Evolutionary conservation across 2,113 vertebrate genomes (phyloP), one percentile per base, ranked within the genome.

Genomic region (Podiceps cristatus): DNA sequence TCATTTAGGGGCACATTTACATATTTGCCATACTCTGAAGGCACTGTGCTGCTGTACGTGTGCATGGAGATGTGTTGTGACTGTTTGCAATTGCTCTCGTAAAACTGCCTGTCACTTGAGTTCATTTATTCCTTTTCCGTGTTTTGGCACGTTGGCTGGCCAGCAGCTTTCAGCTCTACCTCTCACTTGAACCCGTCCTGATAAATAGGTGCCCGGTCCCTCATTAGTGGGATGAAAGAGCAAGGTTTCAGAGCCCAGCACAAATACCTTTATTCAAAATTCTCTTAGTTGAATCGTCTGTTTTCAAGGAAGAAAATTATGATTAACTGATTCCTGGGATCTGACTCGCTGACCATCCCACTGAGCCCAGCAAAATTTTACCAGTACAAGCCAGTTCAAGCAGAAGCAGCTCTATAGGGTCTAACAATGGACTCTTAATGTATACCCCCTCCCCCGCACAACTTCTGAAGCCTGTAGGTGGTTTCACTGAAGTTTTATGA

Each of bases 21-120:
- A 1, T 64, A 20, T 59, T 31, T 86, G 59, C 29, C 5, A 0
- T 52, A 10, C 22, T 66, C 19, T 24, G 45, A 44, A 91, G n/a
- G 55, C 0, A 0, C 72, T 0, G 0, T n/a, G 45, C 28, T 0
- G 0, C 49, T 53, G 50, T 68, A 35, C 0, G 0, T 15, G 19
- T 59, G 47, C 25, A 4, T 7, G 11, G 55, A 33, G 44, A 47
- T 20, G 37, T 55, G 25, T 23, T 88, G n/a, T 0, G 0, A 37
- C 28, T 62, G 44, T 45, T 88, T 88, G 73, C 68, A 67, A 12
- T 7, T 1, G 1, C 27, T 49, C 52, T 78, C 5, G 7, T 67
- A 49, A 50, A 82, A 49, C 40, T 56, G 18, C 62, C 35, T 15
- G 0, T 56, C 27, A 18, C 5, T 16, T n/a, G 77, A 47, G 47